Percentiles rank a stretch among this genome's conserved stretches.
Evolutionary conservation across 2,888 invertebrate species (phyloP).

Genomic region (Drosophila melanocephala): DNA sequence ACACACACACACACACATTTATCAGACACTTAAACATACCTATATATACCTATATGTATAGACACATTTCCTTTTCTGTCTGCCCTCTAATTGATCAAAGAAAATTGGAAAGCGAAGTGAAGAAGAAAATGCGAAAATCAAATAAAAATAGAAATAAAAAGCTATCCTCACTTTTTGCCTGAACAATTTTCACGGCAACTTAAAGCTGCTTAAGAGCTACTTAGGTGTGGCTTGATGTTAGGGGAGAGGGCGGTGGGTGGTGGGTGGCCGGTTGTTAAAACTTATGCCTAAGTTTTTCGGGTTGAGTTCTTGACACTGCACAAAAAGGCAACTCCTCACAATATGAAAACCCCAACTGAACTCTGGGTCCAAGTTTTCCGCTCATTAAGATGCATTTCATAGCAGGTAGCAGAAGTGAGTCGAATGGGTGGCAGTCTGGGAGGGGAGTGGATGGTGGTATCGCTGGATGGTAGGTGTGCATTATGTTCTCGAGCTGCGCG

Average conservation of each 20-base stretch:
- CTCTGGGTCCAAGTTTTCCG: constrained; percentile 33
- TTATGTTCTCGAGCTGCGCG: constrained; percentile 55
- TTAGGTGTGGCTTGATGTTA: constrained; percentile 14
- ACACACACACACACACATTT: constrained; percentile 1
- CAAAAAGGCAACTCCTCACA: constrained; percentile 1
- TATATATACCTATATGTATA: constrained; percentile 3
- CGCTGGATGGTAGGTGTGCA: constrained; percentile 40
- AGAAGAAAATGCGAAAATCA: constrained; percentile 1
- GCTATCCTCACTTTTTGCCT: constrained; percentile 51
- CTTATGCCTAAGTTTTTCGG: constrained; percentile 52
- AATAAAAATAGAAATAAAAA: constrained; percentile 33
- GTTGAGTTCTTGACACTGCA: constrained; percentile 18
- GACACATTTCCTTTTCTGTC: constrained; percentile 13
- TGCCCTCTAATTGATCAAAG: constrained; percentile 70
- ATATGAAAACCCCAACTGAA: neutral
- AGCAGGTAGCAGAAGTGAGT: constrained; percentile 16
- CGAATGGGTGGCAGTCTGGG: neutral
- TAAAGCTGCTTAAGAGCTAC: constrained; percentile 73
- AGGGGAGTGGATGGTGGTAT: neutral
- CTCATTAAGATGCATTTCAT: constrained; percentile 78
- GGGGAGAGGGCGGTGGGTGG: neutral
- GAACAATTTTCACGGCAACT: constrained; percentile 72
- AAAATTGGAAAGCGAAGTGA: constrained; percentile 29
- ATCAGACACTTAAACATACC: neutral
- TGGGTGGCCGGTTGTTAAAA: constrained; percentile 19